Percentiles rank a stretch among this genome's conserved stretches.
phyloP scores from a whole-genome alignment of 2,797 vertebrate species.

The Gymnothorax javanicus region DNA sequence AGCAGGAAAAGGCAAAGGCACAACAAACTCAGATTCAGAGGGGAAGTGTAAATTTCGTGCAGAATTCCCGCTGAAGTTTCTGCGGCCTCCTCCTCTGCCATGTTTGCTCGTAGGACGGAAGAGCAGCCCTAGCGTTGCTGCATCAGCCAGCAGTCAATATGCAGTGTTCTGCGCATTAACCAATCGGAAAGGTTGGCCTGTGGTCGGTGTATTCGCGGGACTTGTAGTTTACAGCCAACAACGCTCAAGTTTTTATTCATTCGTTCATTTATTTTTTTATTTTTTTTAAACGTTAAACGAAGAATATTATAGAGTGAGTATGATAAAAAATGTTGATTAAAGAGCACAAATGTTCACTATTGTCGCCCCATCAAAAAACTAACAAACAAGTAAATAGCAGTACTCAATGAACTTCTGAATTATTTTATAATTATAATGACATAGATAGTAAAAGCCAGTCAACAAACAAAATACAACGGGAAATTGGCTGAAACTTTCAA shows the following conservation, averaged over 20 bases:
- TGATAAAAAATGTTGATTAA: not conserved
- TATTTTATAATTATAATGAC: not conserved
- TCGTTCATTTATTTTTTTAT: no score
- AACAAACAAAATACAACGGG: no score
- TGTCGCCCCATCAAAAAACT: no score
- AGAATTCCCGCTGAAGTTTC: conserved; percentile 72
- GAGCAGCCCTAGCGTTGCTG: not conserved
- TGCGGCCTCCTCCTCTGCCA: conserved; percentile 72
- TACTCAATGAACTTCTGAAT: not conserved
- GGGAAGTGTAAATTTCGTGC: conserved; percentile 87
- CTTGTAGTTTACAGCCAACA: conserved; percentile 23
- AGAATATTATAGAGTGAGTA: not conserved
- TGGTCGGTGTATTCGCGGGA: conserved; percentile 10
- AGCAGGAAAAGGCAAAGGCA: conserved; percentile 88
- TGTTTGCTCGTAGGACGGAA: conserved; percentile 55
- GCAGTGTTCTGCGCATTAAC: conserved; percentile 4
- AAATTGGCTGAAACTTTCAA: no score
- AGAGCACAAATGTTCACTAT: not conserved
- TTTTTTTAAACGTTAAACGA: no score
- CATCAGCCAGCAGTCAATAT: conserved; percentile 42
- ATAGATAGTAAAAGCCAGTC: not conserved
- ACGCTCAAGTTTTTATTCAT: not conserved
- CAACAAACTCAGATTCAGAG: conserved; percentile 87
- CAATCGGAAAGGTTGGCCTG: conserved; percentile 36
- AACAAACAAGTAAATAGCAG: no score